phyloP scores from a whole-genome alignment of 2,797 vertebrate genomes.

The Siniperca obscura region DNA sequence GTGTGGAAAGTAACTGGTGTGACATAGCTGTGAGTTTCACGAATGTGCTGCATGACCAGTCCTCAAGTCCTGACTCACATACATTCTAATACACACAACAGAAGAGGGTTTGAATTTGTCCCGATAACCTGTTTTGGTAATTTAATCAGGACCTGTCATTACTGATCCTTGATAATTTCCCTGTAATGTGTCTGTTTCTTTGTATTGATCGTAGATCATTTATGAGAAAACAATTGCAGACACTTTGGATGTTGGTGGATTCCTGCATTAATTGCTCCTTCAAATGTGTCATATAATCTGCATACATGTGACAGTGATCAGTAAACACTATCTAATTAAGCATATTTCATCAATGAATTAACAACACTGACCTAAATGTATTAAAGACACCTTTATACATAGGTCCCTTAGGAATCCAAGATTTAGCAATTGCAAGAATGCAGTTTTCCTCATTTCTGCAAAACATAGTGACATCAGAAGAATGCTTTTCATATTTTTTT shows the following conservation, averaged over 20 bases:
- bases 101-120: slow-evolving; percentile 3
- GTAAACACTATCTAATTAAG: background rate
- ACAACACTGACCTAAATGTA: background rate
- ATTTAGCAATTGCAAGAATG: background rate
- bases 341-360: background rate
- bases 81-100: background rate
- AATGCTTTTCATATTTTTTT: background rate
- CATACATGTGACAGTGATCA: background rate
- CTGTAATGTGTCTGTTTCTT: background rate
- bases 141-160: background rate
- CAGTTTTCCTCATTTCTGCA: background rate
- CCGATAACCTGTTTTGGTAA: background rate
- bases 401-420: background rate
- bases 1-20: slow-evolving; percentile 11
- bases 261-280: background rate
- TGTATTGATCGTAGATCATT: background rate
- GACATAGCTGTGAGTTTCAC: background rate
- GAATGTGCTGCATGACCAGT: background rate
- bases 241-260: background rate
- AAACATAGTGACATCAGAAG: background rate
- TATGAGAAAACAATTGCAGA: background rate
- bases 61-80: slow-evolving; percentile 7
- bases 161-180: background rate
- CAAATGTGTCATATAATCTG: background rate
- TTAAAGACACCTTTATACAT: background rate